Conservation (phyloP, 2,888 invertebrate genomes). For the Cistogaster globosa region DNA sequence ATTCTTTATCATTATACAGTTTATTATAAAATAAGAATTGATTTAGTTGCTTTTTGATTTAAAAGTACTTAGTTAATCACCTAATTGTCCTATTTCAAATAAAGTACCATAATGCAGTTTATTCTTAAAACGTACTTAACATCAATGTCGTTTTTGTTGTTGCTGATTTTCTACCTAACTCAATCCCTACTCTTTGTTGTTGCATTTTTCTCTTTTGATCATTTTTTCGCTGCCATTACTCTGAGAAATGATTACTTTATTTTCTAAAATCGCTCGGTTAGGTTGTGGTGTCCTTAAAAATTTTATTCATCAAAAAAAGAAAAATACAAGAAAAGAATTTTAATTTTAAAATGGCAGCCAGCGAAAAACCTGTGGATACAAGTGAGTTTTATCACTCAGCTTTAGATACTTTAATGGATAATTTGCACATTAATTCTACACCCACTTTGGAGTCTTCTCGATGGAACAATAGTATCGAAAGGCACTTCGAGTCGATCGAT, state of each 20-base stretch:
- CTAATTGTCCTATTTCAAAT: too few species aligned
- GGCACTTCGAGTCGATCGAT: not conserved
- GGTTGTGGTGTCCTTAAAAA: constrained; percentile 29
- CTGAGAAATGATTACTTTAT: constrained; percentile 5
- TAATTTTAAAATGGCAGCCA: constrained; percentile 38
- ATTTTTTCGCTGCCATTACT: not conserved
- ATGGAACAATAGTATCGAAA: constrained; percentile 24
- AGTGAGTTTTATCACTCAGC: constrained; percentile 61
- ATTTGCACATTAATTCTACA: constrained; percentile 51
- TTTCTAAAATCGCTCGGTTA: not conserved
- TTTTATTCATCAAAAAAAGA: not conserved
- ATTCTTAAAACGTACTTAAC: not conserved
- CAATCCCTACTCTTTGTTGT: not conserved
- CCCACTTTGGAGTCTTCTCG: constrained; percentile 30
- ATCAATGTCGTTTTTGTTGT: not conserved
- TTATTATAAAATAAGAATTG: too few species aligned
- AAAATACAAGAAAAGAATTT: not conserved
- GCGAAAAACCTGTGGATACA: constrained; percentile 30
- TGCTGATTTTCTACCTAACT: constrained; percentile 10
- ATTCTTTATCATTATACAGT: too few species aligned
- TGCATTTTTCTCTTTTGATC: too few species aligned
- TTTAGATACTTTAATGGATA: constrained; percentile 54
- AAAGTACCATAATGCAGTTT: too few species aligned
- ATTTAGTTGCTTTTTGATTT: too few species aligned
- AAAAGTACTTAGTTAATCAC: too few species aligned